Base-by-base conservation (phyloP, 2,113 vertebrate genomes). In the Sturnira hondurensis region DNA sequence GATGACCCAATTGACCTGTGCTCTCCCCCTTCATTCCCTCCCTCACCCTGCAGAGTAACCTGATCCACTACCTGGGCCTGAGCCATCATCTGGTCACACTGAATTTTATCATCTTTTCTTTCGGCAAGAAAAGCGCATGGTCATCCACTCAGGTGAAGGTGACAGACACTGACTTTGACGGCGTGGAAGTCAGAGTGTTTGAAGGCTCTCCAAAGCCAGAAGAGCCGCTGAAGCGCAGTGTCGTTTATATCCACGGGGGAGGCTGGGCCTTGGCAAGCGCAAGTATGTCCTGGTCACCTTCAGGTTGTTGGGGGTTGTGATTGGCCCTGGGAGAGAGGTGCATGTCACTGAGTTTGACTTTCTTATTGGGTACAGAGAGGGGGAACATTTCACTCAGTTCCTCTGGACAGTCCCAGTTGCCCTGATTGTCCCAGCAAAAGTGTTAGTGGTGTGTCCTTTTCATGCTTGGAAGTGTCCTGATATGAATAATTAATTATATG, bases 221-320 rank as follows among this genome's bases (percentile, higher is more conserved):
- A 61, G 98, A 98, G 61, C 97, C 95, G 0, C 98, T 99, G 88
- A 99, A 97, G 91, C 99, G 99, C 87, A 98, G 99, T 0, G 86
- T 99, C 28, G 20, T 99, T 76, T 99, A 99, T 67, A 99, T 99
- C 97, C 99, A 99, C 0, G 99, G 99, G 68, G 99, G 99, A 13
- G 99, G 99, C 80, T 99, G 99, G 99, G 99, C 99, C 13, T 96
- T 99, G 73, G 98, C 98, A 88, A 99, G 99, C 50, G 98, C 98
- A 97, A 99, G 99, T 99, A 98, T 90, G 99, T 99, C 78, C 92
- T 95, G 78, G 22, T 41, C 89, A 73, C 36, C 36, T 81, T 20
- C 16, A 3, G 31, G 15, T 43, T 8, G 20, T 38, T 70, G 26
- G 13, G 7, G 22, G 13, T 41, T 50, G n/a, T 41, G 89, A 43